Evolutionary conservation across 2,797 vertebrate species (phyloP), one percentile per base, ranked within the genome.

Genomic region (Myripristis jacobus): DNA sequence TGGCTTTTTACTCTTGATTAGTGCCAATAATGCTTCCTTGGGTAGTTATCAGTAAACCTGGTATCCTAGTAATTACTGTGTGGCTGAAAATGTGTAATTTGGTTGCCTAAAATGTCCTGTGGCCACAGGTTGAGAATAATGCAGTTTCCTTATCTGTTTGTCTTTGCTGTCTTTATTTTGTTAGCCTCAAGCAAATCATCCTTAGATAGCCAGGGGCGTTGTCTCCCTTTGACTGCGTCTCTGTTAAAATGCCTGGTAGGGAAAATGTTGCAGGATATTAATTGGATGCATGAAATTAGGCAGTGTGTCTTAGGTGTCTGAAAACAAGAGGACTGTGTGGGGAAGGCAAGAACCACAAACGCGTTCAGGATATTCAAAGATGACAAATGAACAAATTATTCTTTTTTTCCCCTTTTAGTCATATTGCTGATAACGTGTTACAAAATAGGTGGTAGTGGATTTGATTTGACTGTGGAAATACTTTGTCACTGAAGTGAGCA

Each of bases 171-270:
- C 83, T 77, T 90, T 87, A 70, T 72, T 85, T 77, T 88, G 79
- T 87, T 87, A 73, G 81, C 82, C 74, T 88, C 81, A 76, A 83
- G 74, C 70, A 84, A 83, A 75, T 87, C 64, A 86, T 91, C 76
- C 70, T 54, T 41, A 75, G 72, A 81, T 75, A 86, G 73, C 92
- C 50, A 46, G 74, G 38, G 90, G 87, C 84, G n/a, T 63, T 36
- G 9, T 86, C 68, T 69, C 41, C 52, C 63, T 66, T 59, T 73
- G 22, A 47, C 62, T 74, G 79, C 43, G 25, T 73, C 75, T 24
- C 73, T n/a, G 64, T 79, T 81, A 64, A 79, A 73, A 86, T 52
- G 55, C 48, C 25, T 46, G 77, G 65, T 75, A 83, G 70, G 78
- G 66, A 72, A 86, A 79, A 86, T 77, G 59, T 82, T 70, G 73